These are phyloP conservation scores for Spinus olivaceus DNA, from an alignment of 2,797 vertebrate species.

Conservation along the genomic window DNA sequence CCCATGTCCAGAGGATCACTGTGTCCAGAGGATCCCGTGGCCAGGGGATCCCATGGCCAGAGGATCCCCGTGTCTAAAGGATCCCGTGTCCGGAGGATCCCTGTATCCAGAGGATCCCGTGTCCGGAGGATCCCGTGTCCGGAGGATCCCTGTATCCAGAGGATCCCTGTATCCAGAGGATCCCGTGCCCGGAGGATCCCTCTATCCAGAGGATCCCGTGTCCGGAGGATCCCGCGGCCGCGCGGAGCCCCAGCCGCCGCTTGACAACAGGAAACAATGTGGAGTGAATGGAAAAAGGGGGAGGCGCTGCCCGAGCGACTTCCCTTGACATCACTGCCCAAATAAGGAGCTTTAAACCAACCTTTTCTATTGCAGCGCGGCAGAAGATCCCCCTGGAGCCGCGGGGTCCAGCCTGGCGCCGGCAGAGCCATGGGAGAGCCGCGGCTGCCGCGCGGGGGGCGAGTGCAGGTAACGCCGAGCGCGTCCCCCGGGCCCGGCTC, in stretches of 20 bases:
- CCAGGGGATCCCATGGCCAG: too few relatives aligned
- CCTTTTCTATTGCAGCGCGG: constrained; percentile 68
- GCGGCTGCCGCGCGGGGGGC: constrained; percentile 21
- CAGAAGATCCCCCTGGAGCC: constrained; percentile 55
- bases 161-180: too few relatives aligned
- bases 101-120: too few relatives aligned
- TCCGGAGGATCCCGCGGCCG: neutral
- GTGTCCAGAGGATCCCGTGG: neutral
- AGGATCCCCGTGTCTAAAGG: too few relatives aligned
- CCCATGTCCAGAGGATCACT: too few relatives aligned
- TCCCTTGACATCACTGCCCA: constrained; percentile 86
- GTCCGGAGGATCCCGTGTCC: neutral
- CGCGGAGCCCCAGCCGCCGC: constrained; percentile 31
- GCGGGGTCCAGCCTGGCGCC: constrained; percentile 27
- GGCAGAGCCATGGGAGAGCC: constrained; percentile 46
- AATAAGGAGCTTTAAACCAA: constrained; percentile 83
- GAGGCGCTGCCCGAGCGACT: constrained; percentile 77
- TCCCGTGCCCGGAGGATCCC: neutral
- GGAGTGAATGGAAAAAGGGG: constrained; percentile 74
- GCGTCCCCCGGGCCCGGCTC: neutral
- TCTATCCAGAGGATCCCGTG: fast-evolving
- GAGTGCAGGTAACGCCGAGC: constrained; percentile 29
- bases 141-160: too few relatives aligned
- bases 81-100: neutral
- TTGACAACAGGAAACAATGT: constrained; percentile 75